phyloP scores from a whole-genome alignment of 2,113 vertebrate genomes.

The Gila orcuttii region DNA sequence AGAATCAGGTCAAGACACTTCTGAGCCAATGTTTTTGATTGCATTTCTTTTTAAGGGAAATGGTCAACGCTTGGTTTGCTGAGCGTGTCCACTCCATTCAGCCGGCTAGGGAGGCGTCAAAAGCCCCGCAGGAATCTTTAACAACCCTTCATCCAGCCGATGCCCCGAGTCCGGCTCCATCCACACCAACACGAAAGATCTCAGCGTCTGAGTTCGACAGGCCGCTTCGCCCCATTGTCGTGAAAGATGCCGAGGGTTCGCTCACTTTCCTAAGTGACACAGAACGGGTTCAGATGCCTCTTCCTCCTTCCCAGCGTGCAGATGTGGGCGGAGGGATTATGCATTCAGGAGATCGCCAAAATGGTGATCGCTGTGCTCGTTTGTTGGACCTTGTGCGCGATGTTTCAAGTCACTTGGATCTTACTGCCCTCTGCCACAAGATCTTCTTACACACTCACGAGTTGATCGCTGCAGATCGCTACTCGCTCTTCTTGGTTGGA shows the following conservation, averaged over 20 bases:
- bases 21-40: conserved; percentile 28
- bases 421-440: conserved; percentile 94
- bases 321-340: conserved; percentile 25
- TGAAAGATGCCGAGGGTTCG: conserved; percentile 90
- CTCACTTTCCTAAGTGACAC: conserved; percentile 89
- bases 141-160: conserved; percentile 65
- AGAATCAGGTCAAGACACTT: not conserved
- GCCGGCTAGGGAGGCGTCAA: conserved; percentile 77
- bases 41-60: conserved; percentile 73
- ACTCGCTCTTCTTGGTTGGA: conserved; percentile 94
- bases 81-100: conserved; percentile 93
- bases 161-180: conserved; percentile 73
- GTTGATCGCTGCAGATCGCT: conserved; percentile 92
- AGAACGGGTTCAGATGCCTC: conserved; percentile 84
- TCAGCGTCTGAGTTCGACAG: conserved; percentile 97
- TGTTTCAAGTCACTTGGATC: conserved; percentile 95
- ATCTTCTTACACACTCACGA: conserved; percentile 97
- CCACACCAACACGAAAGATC: conserved; percentile 89
- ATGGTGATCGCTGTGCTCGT: conserved; percentile 82
- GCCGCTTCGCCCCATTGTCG: conserved; percentile 91
- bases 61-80: conserved; percentile 99
- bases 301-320: conserved; percentile 59
- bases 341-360: conserved; percentile 46
- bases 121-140: conserved; percentile 70
- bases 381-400: conserved; percentile 96